Conservation (phyloP, 2,888 invertebrate species). For the Amphiduros pacificus region DNA sequence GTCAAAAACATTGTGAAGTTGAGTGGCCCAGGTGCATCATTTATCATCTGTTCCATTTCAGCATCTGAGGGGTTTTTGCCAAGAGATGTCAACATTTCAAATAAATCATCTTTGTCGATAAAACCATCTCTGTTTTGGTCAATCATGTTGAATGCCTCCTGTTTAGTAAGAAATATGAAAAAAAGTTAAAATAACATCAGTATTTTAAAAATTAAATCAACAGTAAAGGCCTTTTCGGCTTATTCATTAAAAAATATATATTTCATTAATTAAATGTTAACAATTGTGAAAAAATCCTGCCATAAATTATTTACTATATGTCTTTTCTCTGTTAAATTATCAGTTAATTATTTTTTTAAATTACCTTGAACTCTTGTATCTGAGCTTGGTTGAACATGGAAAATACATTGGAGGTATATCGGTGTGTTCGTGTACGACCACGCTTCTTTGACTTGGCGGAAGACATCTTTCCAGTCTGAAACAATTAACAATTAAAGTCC, state of each 20-base stretch:
- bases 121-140: constrained; percentile 58
- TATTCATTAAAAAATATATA: no score
- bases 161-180: no score
- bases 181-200: no score
- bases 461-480: no score
- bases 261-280: no score
- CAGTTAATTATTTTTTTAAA: neutral
- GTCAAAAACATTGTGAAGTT: constrained; percentile 60
- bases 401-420: constrained; percentile 58
- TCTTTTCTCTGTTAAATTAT: neutral
- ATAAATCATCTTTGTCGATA: constrained; percentile 54
- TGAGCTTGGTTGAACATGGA: constrained; percentile 59
- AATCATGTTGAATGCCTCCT: constrained; percentile 59
- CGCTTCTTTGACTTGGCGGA: constrained; percentile 48
- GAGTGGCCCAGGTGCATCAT: constrained; percentile 55
- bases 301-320: no score
- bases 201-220: no score
- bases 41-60: constrained; percentile 53
- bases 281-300: no score
- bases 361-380: constrained; percentile 59
- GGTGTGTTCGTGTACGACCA: constrained; percentile 50
- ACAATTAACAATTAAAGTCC: no score
- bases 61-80: constrained; percentile 56
- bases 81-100: constrained; percentile 55
- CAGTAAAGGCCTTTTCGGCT: no score